Percentiles rank a stretch among this genome's conserved stretches.
These are phyloP conservation scores for Latrodectus elegans DNA, from an alignment of 2,888 invertebrate genomes.

Conservation along the genomic window DNA sequence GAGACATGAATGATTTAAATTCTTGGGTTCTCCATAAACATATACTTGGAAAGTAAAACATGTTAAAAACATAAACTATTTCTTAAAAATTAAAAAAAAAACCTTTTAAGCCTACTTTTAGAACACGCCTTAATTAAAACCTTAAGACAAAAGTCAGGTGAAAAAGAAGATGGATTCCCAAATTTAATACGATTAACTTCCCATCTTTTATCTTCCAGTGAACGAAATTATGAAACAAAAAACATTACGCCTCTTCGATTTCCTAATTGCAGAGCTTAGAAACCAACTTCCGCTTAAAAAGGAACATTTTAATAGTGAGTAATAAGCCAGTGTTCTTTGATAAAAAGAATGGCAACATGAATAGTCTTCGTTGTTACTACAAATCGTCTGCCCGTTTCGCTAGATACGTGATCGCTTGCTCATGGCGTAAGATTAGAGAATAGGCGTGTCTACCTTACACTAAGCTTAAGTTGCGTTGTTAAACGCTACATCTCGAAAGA, in stretches of 20 bases:
- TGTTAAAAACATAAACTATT: too few relatives aligned
- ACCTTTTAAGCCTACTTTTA: too few relatives aligned
- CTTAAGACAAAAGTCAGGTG: background rate
- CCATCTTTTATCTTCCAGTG: conserved; percentile 4
- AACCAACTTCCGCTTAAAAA: conserved; percentile 39
- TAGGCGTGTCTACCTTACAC: conserved; percentile 34
- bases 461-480: conserved; percentile 18
- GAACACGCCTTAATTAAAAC: too few relatives aligned
- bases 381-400: conserved; percentile 22
- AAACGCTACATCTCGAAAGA: conserved; percentile 12
- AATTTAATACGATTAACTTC: conserved; percentile 32
- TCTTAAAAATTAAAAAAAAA: too few relatives aligned
- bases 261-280: conserved; percentile 30
- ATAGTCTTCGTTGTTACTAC: conserved; percentile 47
- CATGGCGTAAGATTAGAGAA: conserved; percentile 41
- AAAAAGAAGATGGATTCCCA: conserved; percentile 30
- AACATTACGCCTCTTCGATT: conserved; percentile 40
- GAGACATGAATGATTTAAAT: too few relatives aligned
- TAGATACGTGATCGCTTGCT: conserved; percentile 49
- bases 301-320: conserved; percentile 40
- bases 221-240: conserved; percentile 11
- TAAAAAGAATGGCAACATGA: conserved; percentile 29
- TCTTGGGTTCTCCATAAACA: too few relatives aligned
- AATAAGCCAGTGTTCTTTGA: conserved; percentile 20
- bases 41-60: too few relatives aligned